A percentile compares a stretch with the other conserved stretches of the same genome.
Evolutionary conservation across 2,888 invertebrate genomes (phyloP).

Genomic region (Anagyrus pseudococci): DNA sequence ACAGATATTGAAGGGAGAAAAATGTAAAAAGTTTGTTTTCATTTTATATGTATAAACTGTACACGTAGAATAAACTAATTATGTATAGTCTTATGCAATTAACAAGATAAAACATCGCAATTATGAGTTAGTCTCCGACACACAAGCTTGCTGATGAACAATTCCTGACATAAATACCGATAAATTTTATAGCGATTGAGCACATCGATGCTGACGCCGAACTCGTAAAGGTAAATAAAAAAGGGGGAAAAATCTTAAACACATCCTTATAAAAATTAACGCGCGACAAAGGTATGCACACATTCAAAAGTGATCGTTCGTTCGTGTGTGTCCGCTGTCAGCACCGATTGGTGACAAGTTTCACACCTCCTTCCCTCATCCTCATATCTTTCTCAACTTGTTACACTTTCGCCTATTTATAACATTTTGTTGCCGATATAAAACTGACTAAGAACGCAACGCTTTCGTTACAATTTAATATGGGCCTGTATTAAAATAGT

Average conservation of each 20-base stretch:
- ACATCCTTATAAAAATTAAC: slow-evolving; percentile 37
- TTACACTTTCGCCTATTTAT: slow-evolving; percentile 30
- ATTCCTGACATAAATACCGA: slow-evolving; percentile 45
- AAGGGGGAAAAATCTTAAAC: slow-evolving; percentile 13
- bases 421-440: slow-evolving; percentile 27
- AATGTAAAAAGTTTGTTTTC: slow-evolving; percentile 33
- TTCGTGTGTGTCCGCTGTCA: slow-evolving; percentile 42
- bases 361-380: slow-evolving; percentile 17
- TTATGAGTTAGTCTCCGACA: slow-evolving; percentile 36
- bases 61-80: slow-evolving; percentile 38
- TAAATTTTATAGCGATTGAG: slow-evolving; percentile 40
- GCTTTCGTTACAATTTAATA: slow-evolving; percentile 56
- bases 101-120: slow-evolving; percentile 36
- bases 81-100: slow-evolving; percentile 39
- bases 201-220: slow-evolving; percentile 38
- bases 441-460: slow-evolving; percentile 50
- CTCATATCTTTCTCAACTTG: neutral
- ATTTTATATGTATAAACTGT: slow-evolving; percentile 35
- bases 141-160: slow-evolving; percentile 43
- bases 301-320: slow-evolving; percentile 32
- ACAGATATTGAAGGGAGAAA: slow-evolving; percentile 19
- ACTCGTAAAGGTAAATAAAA: slow-evolving; percentile 34
- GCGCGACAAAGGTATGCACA: slow-evolving; percentile 35
- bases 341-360: slow-evolving; percentile 48
- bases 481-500: slow-evolving; percentile 61